Conservation (phyloP, 2,113 vertebrate genomes). For the Picathartes gymnocephalus region DNA sequence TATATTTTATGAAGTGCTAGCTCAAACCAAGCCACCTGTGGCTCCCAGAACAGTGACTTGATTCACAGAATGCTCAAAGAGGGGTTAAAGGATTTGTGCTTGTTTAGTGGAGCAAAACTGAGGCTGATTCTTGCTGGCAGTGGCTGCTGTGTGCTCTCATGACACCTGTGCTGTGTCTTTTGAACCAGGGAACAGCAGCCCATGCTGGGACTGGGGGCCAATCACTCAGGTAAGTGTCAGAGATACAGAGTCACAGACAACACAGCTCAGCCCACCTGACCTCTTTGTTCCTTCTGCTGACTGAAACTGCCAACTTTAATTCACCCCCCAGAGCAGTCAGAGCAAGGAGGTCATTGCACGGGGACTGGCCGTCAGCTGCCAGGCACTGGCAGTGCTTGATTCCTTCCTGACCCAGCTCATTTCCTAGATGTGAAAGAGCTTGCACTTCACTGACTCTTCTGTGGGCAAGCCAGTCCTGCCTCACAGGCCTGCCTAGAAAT, state of each 20-base stretch:
- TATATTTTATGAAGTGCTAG: background rate
- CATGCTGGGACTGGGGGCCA: background rate
- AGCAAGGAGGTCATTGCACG: background rate
- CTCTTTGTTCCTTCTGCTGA: background rate
- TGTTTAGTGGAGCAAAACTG: background rate
- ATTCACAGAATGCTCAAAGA: background rate
- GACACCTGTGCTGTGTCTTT: background rate
- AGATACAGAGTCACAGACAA: background rate
- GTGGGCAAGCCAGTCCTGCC: background rate
- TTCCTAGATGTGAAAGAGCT: background rate
- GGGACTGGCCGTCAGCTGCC: background rate
- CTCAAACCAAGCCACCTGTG: background rate
- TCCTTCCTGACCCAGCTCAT: background rate
- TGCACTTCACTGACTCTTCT: background rate
- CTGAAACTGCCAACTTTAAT: background rate
- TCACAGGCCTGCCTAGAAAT: background rate
- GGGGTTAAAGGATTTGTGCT: background rate
- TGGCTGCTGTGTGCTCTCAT: background rate
- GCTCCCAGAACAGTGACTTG: background rate
- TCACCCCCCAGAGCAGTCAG: background rate
- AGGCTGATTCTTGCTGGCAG: background rate
- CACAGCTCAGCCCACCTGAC: background rate
- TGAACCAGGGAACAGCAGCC: background rate
- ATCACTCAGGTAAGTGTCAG: background rate
- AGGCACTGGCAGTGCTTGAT: background rate